Evolutionary conservation across 2,797 vertebrate genomes (phyloP).

Genomic region (Scolopax rusticola): DNA sequence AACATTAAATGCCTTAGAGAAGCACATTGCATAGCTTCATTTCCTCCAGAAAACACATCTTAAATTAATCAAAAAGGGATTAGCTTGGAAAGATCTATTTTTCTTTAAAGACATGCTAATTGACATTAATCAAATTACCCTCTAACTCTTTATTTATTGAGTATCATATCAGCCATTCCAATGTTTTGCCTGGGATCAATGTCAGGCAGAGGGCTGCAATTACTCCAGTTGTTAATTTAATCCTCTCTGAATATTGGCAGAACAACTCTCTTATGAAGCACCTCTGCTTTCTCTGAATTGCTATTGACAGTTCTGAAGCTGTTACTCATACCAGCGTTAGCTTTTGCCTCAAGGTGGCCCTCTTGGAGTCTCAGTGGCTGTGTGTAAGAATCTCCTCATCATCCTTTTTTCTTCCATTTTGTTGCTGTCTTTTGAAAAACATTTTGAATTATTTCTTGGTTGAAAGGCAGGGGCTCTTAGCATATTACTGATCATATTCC

Average conservation of each 20-base stretch:
- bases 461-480: background rate
- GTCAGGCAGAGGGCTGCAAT: constrained; percentile 48
- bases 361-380: background rate
- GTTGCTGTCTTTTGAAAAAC: background rate
- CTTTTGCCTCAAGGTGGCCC: background rate
- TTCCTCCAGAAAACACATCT: constrained; percentile 26
- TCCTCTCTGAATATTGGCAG: constrained; percentile 50
- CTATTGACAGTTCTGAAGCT: background rate
- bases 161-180: constrained; percentile 39
- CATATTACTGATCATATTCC: background rate
- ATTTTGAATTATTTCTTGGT: background rate
- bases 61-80: constrained; percentile 57
- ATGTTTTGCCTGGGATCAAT: constrained; percentile 28
- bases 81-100: constrained; percentile 54
- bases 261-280: background rate
- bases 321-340: background rate
- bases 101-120: constrained; percentile 61
- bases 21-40: background rate
- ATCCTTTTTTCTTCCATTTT: background rate
- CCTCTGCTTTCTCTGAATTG: background rate
- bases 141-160: constrained; percentile 55
- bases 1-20: background rate
- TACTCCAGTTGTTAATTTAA: constrained; percentile 52
- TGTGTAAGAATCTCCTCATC: background rate
- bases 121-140: constrained; percentile 59